These are phyloP conservation scores for Ganaspis sp. DNA, from an alignment of 1,140 invertebrate genomes.

Conservation along the genomic window DNA sequence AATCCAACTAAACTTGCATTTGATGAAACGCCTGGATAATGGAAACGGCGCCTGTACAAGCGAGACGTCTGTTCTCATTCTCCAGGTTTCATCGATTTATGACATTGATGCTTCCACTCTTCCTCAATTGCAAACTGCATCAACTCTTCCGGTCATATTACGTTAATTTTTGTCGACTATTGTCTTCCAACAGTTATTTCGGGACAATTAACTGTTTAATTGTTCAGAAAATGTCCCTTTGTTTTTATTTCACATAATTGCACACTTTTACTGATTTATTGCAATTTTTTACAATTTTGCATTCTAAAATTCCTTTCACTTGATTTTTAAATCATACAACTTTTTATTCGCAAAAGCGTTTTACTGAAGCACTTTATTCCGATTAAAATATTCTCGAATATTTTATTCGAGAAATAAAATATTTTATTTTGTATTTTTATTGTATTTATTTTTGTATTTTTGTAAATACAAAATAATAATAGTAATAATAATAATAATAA, in stretches of 20 bases:
- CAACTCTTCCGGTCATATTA: neutral
- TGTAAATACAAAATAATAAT: too few relatives aligned
- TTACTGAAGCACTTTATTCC: too few relatives aligned
- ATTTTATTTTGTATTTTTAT: too few relatives aligned
- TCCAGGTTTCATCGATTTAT: conserved; percentile 9
- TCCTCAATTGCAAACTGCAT: neutral
- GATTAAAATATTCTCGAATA: too few relatives aligned
- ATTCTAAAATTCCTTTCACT: too few relatives aligned
- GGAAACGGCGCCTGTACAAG: neutral
- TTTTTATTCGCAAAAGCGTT: too few relatives aligned
- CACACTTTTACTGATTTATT: neutral
- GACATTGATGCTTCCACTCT: conserved; percentile 1
- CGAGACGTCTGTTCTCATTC: neutral
- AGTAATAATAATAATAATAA: too few relatives aligned
- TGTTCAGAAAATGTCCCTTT: neutral
- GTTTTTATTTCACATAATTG: neutral
- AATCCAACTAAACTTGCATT: neutral
- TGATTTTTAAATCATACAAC: too few relatives aligned
- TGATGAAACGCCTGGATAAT: neutral
- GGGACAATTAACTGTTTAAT: neutral
- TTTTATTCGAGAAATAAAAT: too few relatives aligned
- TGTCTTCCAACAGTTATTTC: neutral
- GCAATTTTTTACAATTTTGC: too few relatives aligned
- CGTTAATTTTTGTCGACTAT: neutral
- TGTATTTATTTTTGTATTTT: too few relatives aligned